Evolutionary conservation across 2,888 invertebrate genomes (phyloP).

Genomic region (Amphipyra berbera): DNA sequence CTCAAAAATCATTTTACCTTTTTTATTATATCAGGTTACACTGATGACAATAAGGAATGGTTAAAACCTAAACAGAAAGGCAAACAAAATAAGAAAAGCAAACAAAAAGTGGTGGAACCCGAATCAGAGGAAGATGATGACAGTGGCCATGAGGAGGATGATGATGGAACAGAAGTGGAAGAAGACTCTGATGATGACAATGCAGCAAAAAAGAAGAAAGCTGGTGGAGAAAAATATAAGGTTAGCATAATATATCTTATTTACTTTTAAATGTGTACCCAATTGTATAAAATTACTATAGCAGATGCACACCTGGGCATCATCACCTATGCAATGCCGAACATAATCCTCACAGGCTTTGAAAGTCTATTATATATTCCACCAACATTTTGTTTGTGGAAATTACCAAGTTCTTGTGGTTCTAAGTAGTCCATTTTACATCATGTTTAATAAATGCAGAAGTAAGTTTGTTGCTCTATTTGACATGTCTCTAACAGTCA

Average conservation of each 20-base stretch:
- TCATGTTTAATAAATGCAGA: too few relatives aligned
- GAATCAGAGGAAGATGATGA: constrained; percentile 66
- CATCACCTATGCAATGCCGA: too few relatives aligned
- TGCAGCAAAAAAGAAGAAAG: constrained; percentile 64
- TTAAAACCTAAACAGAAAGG: constrained; percentile 90
- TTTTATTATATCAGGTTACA: constrained; percentile 84
- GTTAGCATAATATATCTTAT: constrained; percentile 54
- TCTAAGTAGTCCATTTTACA: too few relatives aligned
- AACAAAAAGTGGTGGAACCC: constrained; percentile 46
- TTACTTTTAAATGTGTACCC: too few relatives aligned
- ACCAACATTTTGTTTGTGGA: too few relatives aligned
- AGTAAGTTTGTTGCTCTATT: too few relatives aligned
- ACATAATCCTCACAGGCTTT: too few relatives aligned
- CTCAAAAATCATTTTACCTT: constrained; percentile 1
- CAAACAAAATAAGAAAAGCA: constrained; percentile 70
- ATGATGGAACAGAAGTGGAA: constrained; percentile 68
- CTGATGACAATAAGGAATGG: constrained; percentile 93
- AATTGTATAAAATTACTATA: too few relatives aligned
- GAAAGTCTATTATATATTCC: too few relatives aligned
- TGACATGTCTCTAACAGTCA: too few relatives aligned
- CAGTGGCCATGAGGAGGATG: constrained; percentile 66
- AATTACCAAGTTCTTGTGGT: too few relatives aligned
- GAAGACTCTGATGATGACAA: constrained; percentile 67
- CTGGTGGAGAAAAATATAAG: constrained; percentile 80
- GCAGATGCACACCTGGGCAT: too few relatives aligned